Evolutionary conservation across 2,113 vertebrate genomes (phyloP).

Genomic region (Thomomys bottae): DNA sequence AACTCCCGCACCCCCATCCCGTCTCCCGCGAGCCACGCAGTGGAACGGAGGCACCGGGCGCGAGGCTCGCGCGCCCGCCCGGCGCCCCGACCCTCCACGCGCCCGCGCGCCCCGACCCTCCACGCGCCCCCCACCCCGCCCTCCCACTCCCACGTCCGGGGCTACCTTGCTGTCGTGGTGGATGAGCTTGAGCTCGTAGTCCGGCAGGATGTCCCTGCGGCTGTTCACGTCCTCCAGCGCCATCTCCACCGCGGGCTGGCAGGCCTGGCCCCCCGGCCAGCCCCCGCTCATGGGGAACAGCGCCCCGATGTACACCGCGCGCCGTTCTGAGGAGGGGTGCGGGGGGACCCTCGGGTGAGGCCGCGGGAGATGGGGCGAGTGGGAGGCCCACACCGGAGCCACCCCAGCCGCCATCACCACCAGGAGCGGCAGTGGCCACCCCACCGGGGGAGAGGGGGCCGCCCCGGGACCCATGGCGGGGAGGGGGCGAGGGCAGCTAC

Average conservation of each 20-base stretch:
- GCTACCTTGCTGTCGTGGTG: constrained; percentile 96
- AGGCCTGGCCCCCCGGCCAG: constrained; percentile 96
- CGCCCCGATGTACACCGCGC: constrained; percentile 95
- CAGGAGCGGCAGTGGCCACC: constrained; percentile 71
- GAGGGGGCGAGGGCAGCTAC: constrained; percentile 51
- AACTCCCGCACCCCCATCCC: not conserved
- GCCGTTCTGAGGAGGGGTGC: constrained; percentile 89
- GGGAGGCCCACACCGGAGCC: constrained; percentile 69
- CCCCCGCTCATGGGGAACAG: constrained; percentile 97
- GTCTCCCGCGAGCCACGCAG: not conserved
- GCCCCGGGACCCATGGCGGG: constrained; percentile 65
- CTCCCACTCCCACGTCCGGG: constrained; percentile 42
- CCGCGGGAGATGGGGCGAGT: constrained; percentile 70
- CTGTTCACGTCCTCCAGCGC: constrained; percentile 95
- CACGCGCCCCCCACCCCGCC: not conserved
- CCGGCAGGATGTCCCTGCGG: constrained; percentile 93
- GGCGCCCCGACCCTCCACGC: not conserved
- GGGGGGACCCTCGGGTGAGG: constrained; percentile 77
- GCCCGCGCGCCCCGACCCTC: not conserved
- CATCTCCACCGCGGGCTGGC: constrained; percentile 94
- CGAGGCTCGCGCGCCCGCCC: no score
- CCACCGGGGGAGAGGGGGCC: constrained; percentile 15
- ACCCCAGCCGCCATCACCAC: constrained; percentile 76
- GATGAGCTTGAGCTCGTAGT: constrained; percentile 95
- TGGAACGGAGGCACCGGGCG: not conserved